Percentiles rank a stretch among this genome's conserved stretches.
These are phyloP conservation scores for Anoplius nigerrimus DNA, from an alignment of 2,888 invertebrate genomes.

Conservation along the genomic window DNA sequence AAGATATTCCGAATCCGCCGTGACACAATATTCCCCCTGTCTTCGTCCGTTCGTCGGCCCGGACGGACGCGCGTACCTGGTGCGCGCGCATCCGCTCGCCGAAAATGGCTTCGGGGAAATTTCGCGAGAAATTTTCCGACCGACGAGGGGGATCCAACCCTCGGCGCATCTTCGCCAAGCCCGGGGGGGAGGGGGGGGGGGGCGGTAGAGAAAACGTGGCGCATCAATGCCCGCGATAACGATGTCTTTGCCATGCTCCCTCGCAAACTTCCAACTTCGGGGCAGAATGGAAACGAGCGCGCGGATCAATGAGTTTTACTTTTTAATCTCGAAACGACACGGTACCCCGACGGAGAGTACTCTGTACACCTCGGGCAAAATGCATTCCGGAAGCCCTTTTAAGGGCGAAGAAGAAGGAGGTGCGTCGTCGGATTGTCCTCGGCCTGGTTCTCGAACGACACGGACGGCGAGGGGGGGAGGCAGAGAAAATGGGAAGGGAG, in stretches of 20 bases:
- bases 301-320: background rate
- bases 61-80: too few species aligned
- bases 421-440: constrained; percentile 4
- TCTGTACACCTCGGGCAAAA: constrained; percentile 2
- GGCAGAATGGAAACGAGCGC: constrained; percentile 1
- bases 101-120: too few species aligned
- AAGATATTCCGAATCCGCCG: too few species aligned
- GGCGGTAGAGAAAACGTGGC: background rate
- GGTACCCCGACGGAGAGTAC: background rate
- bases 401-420: background rate
- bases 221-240: background rate
- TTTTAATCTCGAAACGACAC: constrained; percentile 8
- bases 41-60: too few species aligned
- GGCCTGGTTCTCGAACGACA: background rate
- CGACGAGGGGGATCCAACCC: too few species aligned
- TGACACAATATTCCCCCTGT: too few species aligned
- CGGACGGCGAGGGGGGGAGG: background rate
- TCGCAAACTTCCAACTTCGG: background rate
- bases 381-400: constrained; percentile 6
- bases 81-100: too few species aligned
- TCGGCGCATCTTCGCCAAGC: too few species aligned
- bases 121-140: too few species aligned
- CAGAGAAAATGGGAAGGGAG: background rate
- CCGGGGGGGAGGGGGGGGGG: too few species aligned
- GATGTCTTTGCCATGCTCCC: background rate